These are phyloP conservation scores for Rhabdomys dilectus DNA, from an alignment of 2,113 vertebrate species.

Conservation along the genomic window DNA sequence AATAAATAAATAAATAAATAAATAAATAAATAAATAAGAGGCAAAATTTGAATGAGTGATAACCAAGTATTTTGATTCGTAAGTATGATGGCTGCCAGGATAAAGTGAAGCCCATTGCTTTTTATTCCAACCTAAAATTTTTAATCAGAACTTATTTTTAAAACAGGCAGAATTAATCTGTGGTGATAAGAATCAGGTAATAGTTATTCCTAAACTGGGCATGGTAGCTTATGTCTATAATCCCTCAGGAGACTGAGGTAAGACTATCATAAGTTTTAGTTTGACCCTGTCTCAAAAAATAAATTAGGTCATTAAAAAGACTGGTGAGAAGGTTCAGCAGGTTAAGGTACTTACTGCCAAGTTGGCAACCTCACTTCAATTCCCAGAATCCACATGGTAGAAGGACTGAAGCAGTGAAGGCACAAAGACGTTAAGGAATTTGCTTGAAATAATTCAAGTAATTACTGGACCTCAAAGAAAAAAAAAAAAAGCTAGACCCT, in stretches of 20 bases:
- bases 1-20: neutral
- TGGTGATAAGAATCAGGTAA: neutral
- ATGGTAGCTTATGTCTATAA: neutral
- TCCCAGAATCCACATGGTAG: neutral
- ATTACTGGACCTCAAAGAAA: neutral
- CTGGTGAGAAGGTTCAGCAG: too few species aligned
- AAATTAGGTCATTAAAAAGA: neutral
- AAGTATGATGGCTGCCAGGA: neutral
- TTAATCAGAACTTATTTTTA: neutral
- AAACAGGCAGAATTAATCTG: neutral
- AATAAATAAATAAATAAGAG: too few species aligned
- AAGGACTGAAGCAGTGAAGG: neutral
- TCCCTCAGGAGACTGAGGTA: too few species aligned
- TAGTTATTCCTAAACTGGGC: neutral
- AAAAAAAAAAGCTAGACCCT: neutral
- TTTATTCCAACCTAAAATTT: neutral
- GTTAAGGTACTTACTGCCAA: neutral
- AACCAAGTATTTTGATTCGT: neutral
- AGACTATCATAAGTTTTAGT: neutral
- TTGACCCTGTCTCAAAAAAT: neutral
- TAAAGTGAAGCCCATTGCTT: neutral
- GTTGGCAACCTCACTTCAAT: neutral
- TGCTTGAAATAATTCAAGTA: neutral
- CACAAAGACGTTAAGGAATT: neutral
- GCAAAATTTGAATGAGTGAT: neutral